phyloP scores from a whole-genome alignment of 2,888 invertebrate genomes.

The Phytoseiulus persimilis region DNA sequence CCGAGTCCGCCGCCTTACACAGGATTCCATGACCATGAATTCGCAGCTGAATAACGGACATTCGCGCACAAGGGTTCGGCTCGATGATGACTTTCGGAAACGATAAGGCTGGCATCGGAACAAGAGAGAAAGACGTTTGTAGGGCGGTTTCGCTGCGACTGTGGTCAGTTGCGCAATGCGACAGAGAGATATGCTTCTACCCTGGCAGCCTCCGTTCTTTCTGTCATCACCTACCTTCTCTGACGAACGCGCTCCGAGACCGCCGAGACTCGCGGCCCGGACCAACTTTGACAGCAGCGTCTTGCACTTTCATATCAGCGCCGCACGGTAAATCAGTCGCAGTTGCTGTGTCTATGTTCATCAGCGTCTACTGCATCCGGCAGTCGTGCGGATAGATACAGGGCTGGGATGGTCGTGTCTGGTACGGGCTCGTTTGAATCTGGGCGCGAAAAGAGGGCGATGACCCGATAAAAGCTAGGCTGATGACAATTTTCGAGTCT shows the following conservation, averaged over 20 bases:
- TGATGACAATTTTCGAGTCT: no score
- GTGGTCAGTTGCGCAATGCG: background rate
- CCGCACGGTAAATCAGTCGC: background rate
- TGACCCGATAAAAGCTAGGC: no score
- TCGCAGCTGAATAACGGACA: no score
- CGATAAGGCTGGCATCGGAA: background rate
- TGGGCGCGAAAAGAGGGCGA: no score
- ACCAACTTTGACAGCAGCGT: background rate
- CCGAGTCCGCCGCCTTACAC: background rate
- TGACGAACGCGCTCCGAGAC: background rate
- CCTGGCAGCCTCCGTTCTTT: background rate
- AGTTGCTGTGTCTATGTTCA: background rate
- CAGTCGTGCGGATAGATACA: background rate
- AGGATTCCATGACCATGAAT: background rate
- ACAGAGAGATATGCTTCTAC: background rate
- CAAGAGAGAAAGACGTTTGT: background rate
- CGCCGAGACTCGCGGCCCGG: background rate
- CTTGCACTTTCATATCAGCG: background rate
- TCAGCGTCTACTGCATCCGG: background rate
- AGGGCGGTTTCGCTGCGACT: constrained; percentile 5
- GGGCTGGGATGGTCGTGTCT: no score
- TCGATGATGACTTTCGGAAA: background rate
- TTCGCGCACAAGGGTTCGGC: background rate
- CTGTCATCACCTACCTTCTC: background rate
- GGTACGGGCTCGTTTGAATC: no score